Base-by-base conservation (phyloP, 1,140 invertebrate species). In the Mylabris phalerata region DNA sequence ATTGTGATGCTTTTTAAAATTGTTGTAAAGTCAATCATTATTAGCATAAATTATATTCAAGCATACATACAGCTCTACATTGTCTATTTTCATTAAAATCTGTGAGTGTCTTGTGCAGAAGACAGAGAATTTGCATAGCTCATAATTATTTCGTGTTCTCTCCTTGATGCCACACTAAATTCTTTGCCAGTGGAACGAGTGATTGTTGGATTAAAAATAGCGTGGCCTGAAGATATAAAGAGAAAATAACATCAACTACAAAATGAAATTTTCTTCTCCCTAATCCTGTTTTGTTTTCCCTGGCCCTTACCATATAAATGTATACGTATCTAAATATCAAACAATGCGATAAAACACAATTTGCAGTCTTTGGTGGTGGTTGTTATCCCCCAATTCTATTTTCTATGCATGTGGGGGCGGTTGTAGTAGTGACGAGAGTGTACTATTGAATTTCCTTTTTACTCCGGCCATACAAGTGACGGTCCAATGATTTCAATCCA, bases 401-500 rank as follows among this genome's bases (percentile, higher is more conserved):
- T 45, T 41, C 45, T 45, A 45, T 54, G 42, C 41, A 45, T 50
- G 11, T 43, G 51, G 51, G 32, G 26, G 51, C 51, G 25, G 51
- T 13, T 45, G 7, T 32, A 32, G 32, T 48, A 48, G 47, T 26
- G n/a, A 25, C 51, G 4, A 32, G 32, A 19, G 19, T 19, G 19
- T 19, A 7, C 7, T 32, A 32, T 32, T 7, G 32, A 32, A 32
- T 32, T 32, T 7, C 32, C 32, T 32, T 32, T 32, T 32, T 32
- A 32, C 32, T 32, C 7, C 1, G 7, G 32, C 32, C 32, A 32
- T 32, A 19, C 49, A 39, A 32, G 24, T 13, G 25, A 19, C 60
- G 46, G 55, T 62, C 51, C 48, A 52, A 59, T 62, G 52, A 63
- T 63, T 64, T 61, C 59, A 61, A 64, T 64, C 51, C 62, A 49